These are phyloP conservation scores for Drosophila anceps DNA, from an alignment of 2,888 invertebrate genomes.

Conservation along the genomic window DNA sequence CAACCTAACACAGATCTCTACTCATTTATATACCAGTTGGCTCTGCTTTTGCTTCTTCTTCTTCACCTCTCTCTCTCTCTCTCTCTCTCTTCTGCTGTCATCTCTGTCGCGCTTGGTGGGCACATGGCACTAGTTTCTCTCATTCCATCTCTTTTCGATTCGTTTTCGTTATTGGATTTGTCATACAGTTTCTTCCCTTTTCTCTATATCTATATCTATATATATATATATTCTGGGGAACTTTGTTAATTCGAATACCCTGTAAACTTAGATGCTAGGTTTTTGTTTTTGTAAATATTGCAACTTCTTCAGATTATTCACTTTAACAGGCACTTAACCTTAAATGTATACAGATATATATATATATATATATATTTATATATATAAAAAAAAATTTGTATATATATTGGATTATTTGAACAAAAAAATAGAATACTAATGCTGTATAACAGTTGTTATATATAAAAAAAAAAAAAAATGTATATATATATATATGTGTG, in stretches of 20 bases:
- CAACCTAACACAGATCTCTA: conserved; percentile 36
- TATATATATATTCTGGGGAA: conserved; percentile 10
- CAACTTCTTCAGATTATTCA: conserved; percentile 48
- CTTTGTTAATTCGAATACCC: conserved; percentile 47
- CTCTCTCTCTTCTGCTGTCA: conserved; percentile 18
- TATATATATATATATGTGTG: no score
- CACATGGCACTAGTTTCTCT: conserved; percentile 70
- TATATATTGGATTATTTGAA: conserved; percentile 12
- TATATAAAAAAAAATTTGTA: conserved; percentile 23
- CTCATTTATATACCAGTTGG: conserved; percentile 1
- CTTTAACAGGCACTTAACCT: conserved; percentile 72
- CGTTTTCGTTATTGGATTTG: conserved; percentile 22
- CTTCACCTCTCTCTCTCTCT: no score
- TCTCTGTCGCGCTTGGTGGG: conserved; percentile 52
- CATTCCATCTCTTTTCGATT: conserved; percentile 27
- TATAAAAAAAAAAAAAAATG: conserved; percentile 12
- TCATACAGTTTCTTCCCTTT: conserved; percentile 10
- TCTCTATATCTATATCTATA: conserved; percentile 3
- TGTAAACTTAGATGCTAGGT: conserved; percentile 48
- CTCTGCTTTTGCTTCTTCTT: neutral
- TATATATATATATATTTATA: neutral
- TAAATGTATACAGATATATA: conserved; percentile 39
- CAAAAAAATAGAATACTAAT: conserved; percentile 14
- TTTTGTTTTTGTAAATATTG: conserved; percentile 69
- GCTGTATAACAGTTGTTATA: conserved; percentile 55